Percentiles rank a stretch among this genome's conserved stretches.
phyloP scores from a whole-genome alignment of 1,140 invertebrate genomes.

The Panonychus citri region DNA sequence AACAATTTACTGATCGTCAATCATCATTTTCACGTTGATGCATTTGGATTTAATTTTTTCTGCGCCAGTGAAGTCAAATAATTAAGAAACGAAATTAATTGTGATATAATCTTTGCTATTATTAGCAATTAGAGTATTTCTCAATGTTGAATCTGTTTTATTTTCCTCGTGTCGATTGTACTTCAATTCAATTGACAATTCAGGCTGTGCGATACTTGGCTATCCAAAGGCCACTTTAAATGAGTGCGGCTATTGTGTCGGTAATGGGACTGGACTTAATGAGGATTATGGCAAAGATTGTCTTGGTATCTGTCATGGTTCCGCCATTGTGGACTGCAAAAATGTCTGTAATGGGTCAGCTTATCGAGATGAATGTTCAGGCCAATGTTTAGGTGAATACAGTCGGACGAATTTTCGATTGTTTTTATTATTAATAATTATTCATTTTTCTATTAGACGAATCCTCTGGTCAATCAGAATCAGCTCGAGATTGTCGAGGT shows the following conservation, averaged over 20 bases:
- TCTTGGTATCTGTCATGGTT: constrained; percentile 11
- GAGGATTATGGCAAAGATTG: constrained; percentile 15
- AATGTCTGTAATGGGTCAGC: constrained; percentile 14
- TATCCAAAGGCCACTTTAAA: constrained; percentile 14
- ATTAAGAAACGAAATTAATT: no score
- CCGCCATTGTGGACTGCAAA: constrained; percentile 11
- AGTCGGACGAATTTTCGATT: no score
- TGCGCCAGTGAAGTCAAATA: no score
- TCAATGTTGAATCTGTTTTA: no score
- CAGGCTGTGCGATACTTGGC: constrained; percentile 8
- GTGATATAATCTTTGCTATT: no score
- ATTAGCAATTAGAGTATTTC: no score
- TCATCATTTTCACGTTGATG: no score
- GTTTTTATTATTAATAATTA: not conserved
- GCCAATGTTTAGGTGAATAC: constrained; percentile 9
- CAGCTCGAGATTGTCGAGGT: constrained; percentile 12
- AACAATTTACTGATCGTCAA: no score
- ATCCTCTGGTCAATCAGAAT: not conserved
- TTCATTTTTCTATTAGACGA: not conserved
- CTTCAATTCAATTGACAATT: not conserved
- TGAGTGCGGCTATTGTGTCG: constrained; percentile 16
- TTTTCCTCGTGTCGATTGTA: no score
- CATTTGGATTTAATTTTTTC: no score
- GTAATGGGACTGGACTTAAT: constrained; percentile 12
- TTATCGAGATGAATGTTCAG: constrained; percentile 16